These are phyloP conservation scores for Antheraea mylitta DNA, from an alignment of 1,140 invertebrate genomes.

Conservation along the genomic window DNA sequence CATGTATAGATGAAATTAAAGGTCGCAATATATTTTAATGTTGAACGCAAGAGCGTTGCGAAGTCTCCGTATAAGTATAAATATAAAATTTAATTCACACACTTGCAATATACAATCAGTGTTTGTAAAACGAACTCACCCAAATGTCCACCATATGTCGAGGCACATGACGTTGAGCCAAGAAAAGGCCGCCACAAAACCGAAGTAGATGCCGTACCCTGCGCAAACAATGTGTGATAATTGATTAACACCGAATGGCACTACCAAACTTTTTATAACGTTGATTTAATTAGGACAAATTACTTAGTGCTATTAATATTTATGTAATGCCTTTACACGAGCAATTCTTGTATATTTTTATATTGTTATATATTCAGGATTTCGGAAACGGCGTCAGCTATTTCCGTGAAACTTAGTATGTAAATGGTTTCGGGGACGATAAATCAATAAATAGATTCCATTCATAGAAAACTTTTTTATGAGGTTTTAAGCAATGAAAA, in stretches of 20 bases:
- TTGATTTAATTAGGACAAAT: slow-evolving; percentile 19
- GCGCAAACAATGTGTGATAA: slow-evolving; percentile 63
- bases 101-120: slow-evolving; percentile 18
- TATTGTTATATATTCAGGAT: no score
- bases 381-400: no score
- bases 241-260: slow-evolving; percentile 26
- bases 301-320: no score
- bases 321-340: no score
- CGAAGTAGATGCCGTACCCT: slow-evolving; percentile 90
- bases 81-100: slow-evolving; percentile 19
- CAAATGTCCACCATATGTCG: slow-evolving; percentile 93
- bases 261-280: slow-evolving; percentile 17
- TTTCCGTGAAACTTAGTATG: no score
- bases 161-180: slow-evolving; percentile 96
- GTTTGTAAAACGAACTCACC: slow-evolving; percentile 77
- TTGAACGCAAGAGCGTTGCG: not conserved
- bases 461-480: no score
- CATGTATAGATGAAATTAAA: no score
- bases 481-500: no score
- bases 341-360: no score
- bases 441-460: no score
- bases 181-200: slow-evolving; percentile 91
- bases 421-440: no score
- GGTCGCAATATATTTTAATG: no score
- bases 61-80: not conserved